Evolutionary conservation across 2,797 vertebrate genomes (phyloP), one percentile per base, ranked within the genome.

Genomic region (Dallia pectoralis): DNA sequence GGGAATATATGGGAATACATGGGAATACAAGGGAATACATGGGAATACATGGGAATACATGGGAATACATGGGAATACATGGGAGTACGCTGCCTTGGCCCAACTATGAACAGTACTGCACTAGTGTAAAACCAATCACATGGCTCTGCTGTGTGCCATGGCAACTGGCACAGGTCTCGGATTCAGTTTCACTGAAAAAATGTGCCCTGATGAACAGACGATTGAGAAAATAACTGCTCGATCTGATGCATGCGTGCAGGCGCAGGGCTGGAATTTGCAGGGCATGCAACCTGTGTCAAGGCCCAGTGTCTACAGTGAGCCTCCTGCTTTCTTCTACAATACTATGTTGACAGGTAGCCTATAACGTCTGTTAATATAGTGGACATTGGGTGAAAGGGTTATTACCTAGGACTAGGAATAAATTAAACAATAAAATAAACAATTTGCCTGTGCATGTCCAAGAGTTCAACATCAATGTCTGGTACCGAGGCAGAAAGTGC

Each of bases 51-150:
- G n/a, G n/a, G n/a, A n/a, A n/a, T n/a, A n/a, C n/a, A n/a, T n/a
- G n/a, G n/a, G n/a, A n/a, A n/a, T n/a, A n/a, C n/a, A n/a, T n/a
- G n/a, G n/a, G n/a, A n/a, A n/a, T n/a, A n/a, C n/a, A n/a, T n/a
- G n/a, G n/a, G n/a, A n/a, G n/a, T n/a, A n/a, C n/a, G n/a, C n/a
- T 59, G 27, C 11, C 2, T 8, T 3, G 9, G 32, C 47, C 29
- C 29, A 48, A 4, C 29, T 22, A 9, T 6, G 4, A 61, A 29
- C 11, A 12, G 3, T 22, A 30, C 70, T 44, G 5, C 47, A 53
- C 66, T 80, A 53, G 68, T 14, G 62, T 15, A 25, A 73, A 12
- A 44, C 40, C 74, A 79, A 68, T 32, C 33, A 63, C 44, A 64
- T 79, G 70, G 76, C 44, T 18, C 36, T 12, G 5, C 29, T 48